These are phyloP conservation scores for Anseranas semipalmata DNA, from an alignment of 2,113 vertebrate species.

Conservation along the genomic window DNA sequence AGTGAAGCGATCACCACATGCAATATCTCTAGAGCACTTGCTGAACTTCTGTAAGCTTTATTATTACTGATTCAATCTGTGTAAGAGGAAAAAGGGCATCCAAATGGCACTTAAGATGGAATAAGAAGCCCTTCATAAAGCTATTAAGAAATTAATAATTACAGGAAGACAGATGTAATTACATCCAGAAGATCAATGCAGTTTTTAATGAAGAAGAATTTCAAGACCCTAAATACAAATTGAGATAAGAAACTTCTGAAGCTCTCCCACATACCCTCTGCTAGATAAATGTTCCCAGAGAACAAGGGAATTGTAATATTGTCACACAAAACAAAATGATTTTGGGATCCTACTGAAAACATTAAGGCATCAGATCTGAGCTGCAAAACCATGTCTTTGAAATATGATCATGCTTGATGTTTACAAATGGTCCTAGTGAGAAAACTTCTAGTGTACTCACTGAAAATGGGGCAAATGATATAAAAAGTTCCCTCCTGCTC, in stretches of 20 bases:
- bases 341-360: not conserved
- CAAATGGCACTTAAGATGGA: constrained; percentile 61
- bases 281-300: not conserved
- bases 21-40: constrained; percentile 40
- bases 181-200: constrained; percentile 58
- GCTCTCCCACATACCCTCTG: not conserved
- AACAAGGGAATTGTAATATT: not conserved
- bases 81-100: constrained; percentile 52
- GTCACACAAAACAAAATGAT: not conserved
- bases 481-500: not conserved
- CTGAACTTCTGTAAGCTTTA: constrained; percentile 40
- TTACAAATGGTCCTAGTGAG: not conserved
- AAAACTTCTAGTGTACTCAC: not conserved
- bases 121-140: constrained; percentile 66
- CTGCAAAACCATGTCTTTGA: not conserved
- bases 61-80: constrained; percentile 57
- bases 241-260: not conserved
- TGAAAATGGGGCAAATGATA: not conserved
- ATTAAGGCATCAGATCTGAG: not conserved
- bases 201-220: constrained; percentile 57
- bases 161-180: constrained; percentile 70
- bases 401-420: not conserved
- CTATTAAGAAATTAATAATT: constrained; percentile 72
- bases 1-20: not conserved
- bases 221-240: constrained; percentile 46